Base-by-base conservation (phyloP, 30 jellyfish, hydroid and myxozoan species). In the Turritopsis rubra region DNA sequence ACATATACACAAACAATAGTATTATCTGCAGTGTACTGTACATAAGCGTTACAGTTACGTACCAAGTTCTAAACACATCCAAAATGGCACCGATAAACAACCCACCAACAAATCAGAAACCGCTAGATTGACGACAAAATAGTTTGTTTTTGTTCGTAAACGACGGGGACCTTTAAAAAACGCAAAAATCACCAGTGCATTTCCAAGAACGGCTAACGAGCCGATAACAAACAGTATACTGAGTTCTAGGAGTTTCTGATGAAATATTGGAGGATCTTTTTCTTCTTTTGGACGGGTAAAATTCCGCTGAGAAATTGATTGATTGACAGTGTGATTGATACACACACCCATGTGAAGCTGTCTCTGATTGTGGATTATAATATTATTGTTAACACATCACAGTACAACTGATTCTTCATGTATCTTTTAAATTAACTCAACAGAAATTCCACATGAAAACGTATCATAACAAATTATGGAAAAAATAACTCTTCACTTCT, bases 111-210 rank as follows among this genome's bases (percentile, higher is more conserved):
- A 78, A 66, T 91, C 98, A 0, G 94, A 80, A 25, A 91, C 53
- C 25, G 98, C 96, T 83, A 91, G 84, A 66, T 91, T 91, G 31
- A 91, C 96, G 54, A 91, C 95, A 86, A 91, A 91, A 66, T 83
- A 87, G 70, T 91, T 91, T 0, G 98, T 91, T 75, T 80, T 87
- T 5, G 98, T 91, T 28, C 87, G 85, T 74, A 91, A 53, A 18
- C 96, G 81, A 27, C 98, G 72, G n/a, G 96, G 79, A 8, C 98
- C 96, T 19, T 83, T 71, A 25, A 78, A 83, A 79, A 87, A 91
- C 52, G 98, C 95, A 53, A 85, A 71, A 21, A 87, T 83, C 71
- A 91, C 98, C 72, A 91, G 96, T 79, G 85, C 83, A 54, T 91
- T 91, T 26, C 98, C 98, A 73, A 81, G 87, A 82, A 91, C 52